These are phyloP conservation scores for Nephila pilipes DNA, from an alignment of 1,140 invertebrate species.

Conservation along the genomic window DNA sequence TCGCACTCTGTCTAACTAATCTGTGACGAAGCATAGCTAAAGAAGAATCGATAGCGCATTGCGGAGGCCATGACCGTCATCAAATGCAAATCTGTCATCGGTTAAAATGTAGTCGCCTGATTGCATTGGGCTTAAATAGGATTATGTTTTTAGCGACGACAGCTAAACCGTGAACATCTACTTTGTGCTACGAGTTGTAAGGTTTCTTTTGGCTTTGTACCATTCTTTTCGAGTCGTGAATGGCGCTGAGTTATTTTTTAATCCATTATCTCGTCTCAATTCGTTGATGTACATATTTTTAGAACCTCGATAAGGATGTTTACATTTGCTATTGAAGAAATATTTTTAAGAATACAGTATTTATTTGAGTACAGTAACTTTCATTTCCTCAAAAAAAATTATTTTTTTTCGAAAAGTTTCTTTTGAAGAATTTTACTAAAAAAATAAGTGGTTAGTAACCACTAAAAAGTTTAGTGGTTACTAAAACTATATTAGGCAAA, in stretches of 20 bases:
- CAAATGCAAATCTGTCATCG: not conserved
- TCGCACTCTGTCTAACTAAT: constrained; percentile 58
- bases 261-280: not conserved
- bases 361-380: too few species aligned
- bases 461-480: too few species aligned
- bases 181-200: constrained; percentile 34
- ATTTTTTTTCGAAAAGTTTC: too few species aligned
- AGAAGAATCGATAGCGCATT: not conserved
- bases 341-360: too few species aligned
- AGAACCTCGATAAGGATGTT: not conserved
- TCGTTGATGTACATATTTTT: not conserved
- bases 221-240: not conserved
- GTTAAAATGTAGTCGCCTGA: not conserved
- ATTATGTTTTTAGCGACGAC: constrained; percentile 66
- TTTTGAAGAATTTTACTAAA: too few species aligned
- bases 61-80: not conserved
- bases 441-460: too few species aligned
- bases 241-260: not conserved
- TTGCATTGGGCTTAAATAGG: constrained; percentile 28
- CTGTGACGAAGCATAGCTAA: constrained; percentile 58
- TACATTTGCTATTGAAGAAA: not conserved
- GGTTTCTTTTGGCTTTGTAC: constrained; percentile 40
- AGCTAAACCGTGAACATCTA: constrained; percentile 68
- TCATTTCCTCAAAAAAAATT: too few species aligned
- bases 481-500: too few species aligned